Conservation (phyloP, 2,113 vertebrate species). For the Cygnus atratus region DNA sequence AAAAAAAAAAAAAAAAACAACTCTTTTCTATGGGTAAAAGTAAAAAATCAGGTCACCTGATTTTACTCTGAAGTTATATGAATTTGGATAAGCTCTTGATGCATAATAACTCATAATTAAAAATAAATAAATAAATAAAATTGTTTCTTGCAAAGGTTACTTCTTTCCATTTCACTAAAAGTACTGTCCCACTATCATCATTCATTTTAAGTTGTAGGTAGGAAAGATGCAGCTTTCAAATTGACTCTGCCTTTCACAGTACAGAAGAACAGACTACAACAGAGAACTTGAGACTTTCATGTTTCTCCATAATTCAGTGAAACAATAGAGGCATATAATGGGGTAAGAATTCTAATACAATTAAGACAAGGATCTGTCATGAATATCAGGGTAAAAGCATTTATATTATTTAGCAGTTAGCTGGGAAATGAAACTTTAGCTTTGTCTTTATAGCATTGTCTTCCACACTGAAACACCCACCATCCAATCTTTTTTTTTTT, state of each 20-base stretch:
- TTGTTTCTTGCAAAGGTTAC: not conserved
- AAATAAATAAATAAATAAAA: not conserved
- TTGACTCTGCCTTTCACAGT: not conserved
- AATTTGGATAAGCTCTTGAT: not conserved
- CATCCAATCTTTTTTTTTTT: not conserved
- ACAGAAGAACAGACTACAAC: not conserved
- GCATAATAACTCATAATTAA: not conserved
- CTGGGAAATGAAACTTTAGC: not conserved
- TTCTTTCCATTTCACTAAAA: not conserved
- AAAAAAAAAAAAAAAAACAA: not conserved
- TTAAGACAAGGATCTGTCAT: not conserved
- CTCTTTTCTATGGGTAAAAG: not conserved
- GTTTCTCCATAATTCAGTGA: not conserved
- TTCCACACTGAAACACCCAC: not conserved
- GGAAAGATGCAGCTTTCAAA: not conserved
- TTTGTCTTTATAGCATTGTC: not conserved
- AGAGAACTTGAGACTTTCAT: not conserved
- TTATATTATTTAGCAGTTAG: not conserved
- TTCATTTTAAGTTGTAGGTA: not conserved
- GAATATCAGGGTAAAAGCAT: not conserved
- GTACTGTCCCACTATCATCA: not conserved
- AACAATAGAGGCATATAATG: not conserved
- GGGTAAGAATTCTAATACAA: not conserved
- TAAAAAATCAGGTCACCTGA: not conserved
- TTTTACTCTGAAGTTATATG: not conserved